Evolutionary conservation across 2,888 invertebrate species (phyloP), one percentile per base, ranked within the genome.

Genomic region (Thera britannica): DNA sequence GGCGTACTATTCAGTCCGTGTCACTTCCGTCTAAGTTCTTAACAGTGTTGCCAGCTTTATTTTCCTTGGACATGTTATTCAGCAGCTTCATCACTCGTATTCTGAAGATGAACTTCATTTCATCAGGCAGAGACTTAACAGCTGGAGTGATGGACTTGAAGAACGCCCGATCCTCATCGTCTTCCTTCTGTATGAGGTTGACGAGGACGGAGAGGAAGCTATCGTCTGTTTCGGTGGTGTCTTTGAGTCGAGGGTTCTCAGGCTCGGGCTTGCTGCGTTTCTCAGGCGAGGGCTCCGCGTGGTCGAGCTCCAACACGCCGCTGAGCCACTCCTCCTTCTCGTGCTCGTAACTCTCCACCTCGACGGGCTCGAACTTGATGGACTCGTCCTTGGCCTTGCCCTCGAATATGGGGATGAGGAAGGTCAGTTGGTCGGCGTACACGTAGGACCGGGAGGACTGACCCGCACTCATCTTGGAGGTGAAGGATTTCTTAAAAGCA

Each of bases 141-240:
- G 83, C 69, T 0, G 90, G 89, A 1, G 83, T 82, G 54, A 91
- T 84, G 0, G 90, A 90, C 46, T 83, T 87, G 62, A 91, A 91
- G 76, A 90, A 91, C 0, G 90, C 83, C 55, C 86, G 83, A 52
- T 90, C 90, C 58, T 90, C 90, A 38, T 91, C 90, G 4, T 89
- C 87, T 62, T 91, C 90, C 46, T 79, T 86, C n/a, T 85, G 82
- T 51, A 90, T 81, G 44, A 90, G 70, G 64, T 79, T 86, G 7
- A 84, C 82, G 12, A 90, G 79, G 3, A 89, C 75, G 0, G 81
- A 67, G 0, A 86, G 78, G 8, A 89, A 75, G 51, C 75, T 84
- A 4, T 82, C 81, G 7, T 82, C 81, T 0, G 55, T 41, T 2
- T 79, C 71, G 2, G 67, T 62, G 0, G 46, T 63, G 3, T 80